Evolutionary conservation across 2,797 vertebrate genomes (phyloP), one percentile per base, ranked within the genome.

Genomic region (Gastrophryne carolinensis): DNA sequence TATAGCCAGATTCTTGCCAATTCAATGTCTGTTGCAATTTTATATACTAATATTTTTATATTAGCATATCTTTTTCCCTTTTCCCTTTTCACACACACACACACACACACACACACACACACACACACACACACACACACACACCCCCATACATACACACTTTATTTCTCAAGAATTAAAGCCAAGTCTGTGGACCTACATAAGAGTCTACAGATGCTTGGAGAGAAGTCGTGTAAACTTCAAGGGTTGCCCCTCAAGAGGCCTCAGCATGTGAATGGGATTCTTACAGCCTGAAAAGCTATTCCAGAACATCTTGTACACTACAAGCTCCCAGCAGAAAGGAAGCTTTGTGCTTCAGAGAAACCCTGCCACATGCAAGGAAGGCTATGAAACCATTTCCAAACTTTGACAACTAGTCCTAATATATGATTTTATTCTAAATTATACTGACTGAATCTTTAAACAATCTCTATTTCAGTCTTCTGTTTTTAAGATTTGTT

Each of bases 231-330:
- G 50, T 68, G 53, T 23, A 41, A 58, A 63, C 34, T 41, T 29
- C 17, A 39, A 63, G 54, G 32, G 29, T n/a, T 32, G 29, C 73
- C 73, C 63, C 56, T 62, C 54, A 53, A 75, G 63, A 75, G 73
- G 64, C 73, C 64, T 68, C 64, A 53, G 39, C 57, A 60, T 19
- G 53, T 75, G 47, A 61, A 52, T 50, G 39, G 57, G 73, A 69
- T 61, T 75, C 72, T 60, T 75, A 32, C 30, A 44, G 73, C 49
- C 47, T 73, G 61, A 56, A 64, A 37, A 68, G 44, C 73, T 53
- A 39, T 50, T 75, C 64, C 64, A 75, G 64, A 75, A 75, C 72
- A 74, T 30, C 64, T 52, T 68, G 64, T 75, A 61, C 73, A 53
- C 64, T 53, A 56, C 64, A 27, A 23, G 64, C 24, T 68, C 2